These are phyloP conservation scores for Agonum fuliginosum DNA, from an alignment of 2,888 invertebrate genomes.

Conservation along the genomic window DNA sequence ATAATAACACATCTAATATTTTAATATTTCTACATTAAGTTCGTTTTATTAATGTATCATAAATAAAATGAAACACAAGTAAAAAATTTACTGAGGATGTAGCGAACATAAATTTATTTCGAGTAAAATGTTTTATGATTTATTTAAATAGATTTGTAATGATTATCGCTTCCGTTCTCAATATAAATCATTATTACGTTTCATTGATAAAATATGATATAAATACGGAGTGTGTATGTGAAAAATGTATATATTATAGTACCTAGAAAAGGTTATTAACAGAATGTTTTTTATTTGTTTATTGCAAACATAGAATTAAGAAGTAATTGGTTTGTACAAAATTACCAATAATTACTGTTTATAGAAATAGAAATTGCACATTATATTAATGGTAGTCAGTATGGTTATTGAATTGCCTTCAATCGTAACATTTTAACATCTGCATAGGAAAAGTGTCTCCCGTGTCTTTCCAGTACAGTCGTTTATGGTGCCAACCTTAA, in stretches of 20 bases:
- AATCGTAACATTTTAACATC: too few species aligned
- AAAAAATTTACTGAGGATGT: conserved; percentile 5
- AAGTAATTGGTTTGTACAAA: too few species aligned
- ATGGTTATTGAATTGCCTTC: too few species aligned
- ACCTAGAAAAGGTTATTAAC: neutral
- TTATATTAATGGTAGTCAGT: too few species aligned
- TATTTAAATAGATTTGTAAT: conserved; percentile 29
- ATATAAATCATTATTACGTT: conserved; percentile 20
- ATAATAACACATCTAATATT: neutral
- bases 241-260: neutral
- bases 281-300: neutral
- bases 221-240: neutral
- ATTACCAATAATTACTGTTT: too few species aligned
- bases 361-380: too few species aligned
- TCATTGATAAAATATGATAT: neutral
- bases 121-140: conserved; percentile 40
- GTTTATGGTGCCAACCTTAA: too few species aligned
- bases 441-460: too few species aligned
- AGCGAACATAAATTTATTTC: conserved; percentile 14
- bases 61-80: too few species aligned
- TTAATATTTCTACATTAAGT: too few species aligned
- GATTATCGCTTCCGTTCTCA: conserved; percentile 27
- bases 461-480: too few species aligned
- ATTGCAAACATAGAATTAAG: neutral
- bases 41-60: too few species aligned